phyloP scores from a whole-genome alignment of 2,888 invertebrate genomes.

The Zaprionus lineosus region DNA sequence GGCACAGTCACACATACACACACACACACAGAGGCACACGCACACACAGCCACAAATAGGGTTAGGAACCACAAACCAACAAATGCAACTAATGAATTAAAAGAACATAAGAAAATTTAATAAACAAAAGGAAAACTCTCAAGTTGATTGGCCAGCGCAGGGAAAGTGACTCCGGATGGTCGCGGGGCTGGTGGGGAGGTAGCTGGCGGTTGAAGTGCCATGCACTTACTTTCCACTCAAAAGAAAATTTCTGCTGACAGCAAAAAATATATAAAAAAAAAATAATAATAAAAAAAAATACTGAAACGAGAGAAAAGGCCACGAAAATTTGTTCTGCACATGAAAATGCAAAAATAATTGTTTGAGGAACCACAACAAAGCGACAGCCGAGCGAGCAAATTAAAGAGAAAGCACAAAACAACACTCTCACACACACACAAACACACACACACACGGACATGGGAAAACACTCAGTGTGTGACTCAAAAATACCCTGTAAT shows the following conservation, averaged over 20 bases:
- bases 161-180: not conserved
- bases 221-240: slow-evolving; percentile 20
- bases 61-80: not conserved
- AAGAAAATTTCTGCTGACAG: slow-evolving; percentile 14
- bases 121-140: slow-evolving; percentile 25
- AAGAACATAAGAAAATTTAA: slow-evolving; percentile 25
- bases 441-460: not conserved
- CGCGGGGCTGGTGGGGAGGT: not conserved
- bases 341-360: slow-evolving; percentile 62
- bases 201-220: slow-evolving; percentile 14
- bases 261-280: not conserved
- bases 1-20: not conserved
- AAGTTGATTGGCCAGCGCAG: slow-evolving; percentile 4
- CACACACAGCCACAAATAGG: not conserved
- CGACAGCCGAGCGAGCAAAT: slow-evolving; percentile 42
- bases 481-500: not conserved
- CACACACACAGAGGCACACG: not conserved
- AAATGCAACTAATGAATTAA: slow-evolving; percentile 35
- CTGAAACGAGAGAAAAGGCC: not conserved
- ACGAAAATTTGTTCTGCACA: slow-evolving; percentile 22
- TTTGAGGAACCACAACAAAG: slow-evolving; percentile 57
- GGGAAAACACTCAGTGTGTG: not conserved
- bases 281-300: not conserved
- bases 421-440: not conserved
- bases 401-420: slow-evolving; percentile 27